These are phyloP conservation scores for Ephialtes manifestator DNA, from an alignment of 2,888 invertebrate genomes.

Conservation along the genomic window DNA sequence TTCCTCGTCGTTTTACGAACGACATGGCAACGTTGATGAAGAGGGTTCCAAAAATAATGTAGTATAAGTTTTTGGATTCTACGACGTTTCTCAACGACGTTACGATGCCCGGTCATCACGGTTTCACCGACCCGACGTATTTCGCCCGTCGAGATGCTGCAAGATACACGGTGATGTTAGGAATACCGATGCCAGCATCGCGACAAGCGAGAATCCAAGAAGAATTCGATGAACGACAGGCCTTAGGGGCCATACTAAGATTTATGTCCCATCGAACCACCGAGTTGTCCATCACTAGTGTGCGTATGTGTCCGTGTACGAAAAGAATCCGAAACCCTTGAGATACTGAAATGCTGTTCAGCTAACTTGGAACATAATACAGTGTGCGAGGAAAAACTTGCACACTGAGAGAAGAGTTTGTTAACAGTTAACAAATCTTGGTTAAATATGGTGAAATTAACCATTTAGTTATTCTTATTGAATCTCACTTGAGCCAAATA, in stretches of 20 bases:
- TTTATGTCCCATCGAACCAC: slow-evolving; percentile 51
- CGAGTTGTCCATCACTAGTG: slow-evolving; percentile 1
- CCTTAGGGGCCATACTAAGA: slow-evolving; percentile 35
- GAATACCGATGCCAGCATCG: slow-evolving; percentile 43
- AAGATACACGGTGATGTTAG: slow-evolving; percentile 24
- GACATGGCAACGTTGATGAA: slow-evolving; percentile 30
- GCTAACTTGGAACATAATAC: slow-evolving; percentile 17
- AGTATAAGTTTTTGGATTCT: slow-evolving; percentile 16
- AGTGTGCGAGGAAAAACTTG: slow-evolving; percentile 9
- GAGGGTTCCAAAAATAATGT: slow-evolving; percentile 67
- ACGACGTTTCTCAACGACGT: slow-evolving; percentile 39
- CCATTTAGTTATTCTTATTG: too few species aligned
- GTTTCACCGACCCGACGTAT: slow-evolving; percentile 3
- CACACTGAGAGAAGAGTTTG: too few species aligned
- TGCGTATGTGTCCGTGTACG: slow-evolving; percentile 29
- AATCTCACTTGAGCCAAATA: too few species aligned
- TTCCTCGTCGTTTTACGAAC: slow-evolving; percentile 14
- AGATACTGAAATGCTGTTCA: slow-evolving; percentile 49
- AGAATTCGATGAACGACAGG: slow-evolving; percentile 59
- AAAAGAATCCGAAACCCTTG: slow-evolving; percentile 52
- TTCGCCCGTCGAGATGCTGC: slow-evolving; percentile 27
- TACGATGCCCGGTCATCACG: slow-evolving; percentile 48
- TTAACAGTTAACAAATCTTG: too few species aligned
- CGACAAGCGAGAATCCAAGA: slow-evolving; percentile 48
- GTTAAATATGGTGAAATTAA: too few species aligned